phyloP scores from a whole-genome alignment of 2,888 invertebrate species.

The Volucella inflata region DNA sequence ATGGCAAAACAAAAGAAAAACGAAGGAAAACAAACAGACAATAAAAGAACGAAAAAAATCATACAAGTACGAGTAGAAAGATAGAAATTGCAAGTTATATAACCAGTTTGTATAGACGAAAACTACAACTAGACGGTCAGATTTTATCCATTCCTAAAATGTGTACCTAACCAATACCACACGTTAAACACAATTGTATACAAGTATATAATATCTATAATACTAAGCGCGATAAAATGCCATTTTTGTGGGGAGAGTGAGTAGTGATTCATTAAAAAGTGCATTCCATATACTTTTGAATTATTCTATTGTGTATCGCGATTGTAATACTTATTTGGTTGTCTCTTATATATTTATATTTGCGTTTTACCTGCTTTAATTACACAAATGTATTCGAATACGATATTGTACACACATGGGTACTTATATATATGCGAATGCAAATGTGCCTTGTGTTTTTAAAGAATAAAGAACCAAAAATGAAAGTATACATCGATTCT shows the following conservation, averaged over 20 bases:
- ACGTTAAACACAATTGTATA: not conserved
- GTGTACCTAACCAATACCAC: slow-evolving; percentile 30
- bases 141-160: slow-evolving; percentile 14
- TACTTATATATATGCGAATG: too few species aligned
- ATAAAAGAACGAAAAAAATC: slow-evolving; percentile 24
- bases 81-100: slow-evolving; percentile 63
- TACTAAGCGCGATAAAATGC: slow-evolving; percentile 14
- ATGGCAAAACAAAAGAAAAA: too few species aligned
- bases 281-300: slow-evolving; percentile 36
- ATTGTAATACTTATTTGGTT: not conserved
- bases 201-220: too few species aligned
- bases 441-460: too few species aligned
- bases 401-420: too few species aligned
- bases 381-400: not conserved
- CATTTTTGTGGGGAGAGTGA: not conserved
- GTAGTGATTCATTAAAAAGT: slow-evolving; percentile 54
- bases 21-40: not conserved
- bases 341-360: not conserved
- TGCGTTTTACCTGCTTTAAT: not conserved
- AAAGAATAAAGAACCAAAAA: too few species aligned
- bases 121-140: slow-evolving; percentile 55
- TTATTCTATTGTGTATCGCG: slow-evolving; percentile 24
- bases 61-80: not conserved
- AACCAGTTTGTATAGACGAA: slow-evolving; percentile 63
- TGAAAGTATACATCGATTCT: too few species aligned